phyloP scores from a whole-genome alignment of 2,113 vertebrate species.

The Ceratotherium simum region DNA sequence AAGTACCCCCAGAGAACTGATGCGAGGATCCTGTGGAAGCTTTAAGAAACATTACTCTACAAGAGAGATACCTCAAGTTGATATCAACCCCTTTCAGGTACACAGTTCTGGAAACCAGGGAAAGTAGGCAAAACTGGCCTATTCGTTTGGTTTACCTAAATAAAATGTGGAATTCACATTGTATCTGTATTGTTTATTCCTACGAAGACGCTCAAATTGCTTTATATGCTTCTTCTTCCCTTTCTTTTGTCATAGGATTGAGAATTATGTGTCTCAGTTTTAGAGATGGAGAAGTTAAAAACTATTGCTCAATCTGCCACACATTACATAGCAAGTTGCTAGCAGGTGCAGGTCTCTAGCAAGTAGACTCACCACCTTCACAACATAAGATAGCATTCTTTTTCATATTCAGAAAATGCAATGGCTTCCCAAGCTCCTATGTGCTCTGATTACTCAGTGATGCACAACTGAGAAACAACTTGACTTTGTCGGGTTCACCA shows the following conservation, averaged over 20 bases:
- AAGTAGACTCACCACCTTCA: not conserved
- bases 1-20: not conserved
- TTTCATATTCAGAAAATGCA: not conserved
- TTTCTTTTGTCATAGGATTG: not conserved
- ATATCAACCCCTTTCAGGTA: not conserved
- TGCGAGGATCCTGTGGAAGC: not conserved
- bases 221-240: not conserved
- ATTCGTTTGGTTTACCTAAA: not conserved
- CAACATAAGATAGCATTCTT: not conserved
- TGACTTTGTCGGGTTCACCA: not conserved
- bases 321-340: not conserved
- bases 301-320: not conserved
- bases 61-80: not conserved
- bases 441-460: not conserved
- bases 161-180: not conserved
- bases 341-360: not conserved
- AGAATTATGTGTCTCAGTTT: not conserved
- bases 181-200: not conserved
- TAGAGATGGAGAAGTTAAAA: not conserved
- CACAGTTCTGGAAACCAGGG: not conserved
- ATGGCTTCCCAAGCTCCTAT: not conserved
- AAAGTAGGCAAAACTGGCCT: not conserved
- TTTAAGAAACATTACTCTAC: not conserved
- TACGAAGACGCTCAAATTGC: not conserved
- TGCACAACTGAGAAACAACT: not conserved